Base-by-base conservation (phyloP, 2,797 vertebrate genomes). In the Schizopygopsis pylzovi region DNA sequence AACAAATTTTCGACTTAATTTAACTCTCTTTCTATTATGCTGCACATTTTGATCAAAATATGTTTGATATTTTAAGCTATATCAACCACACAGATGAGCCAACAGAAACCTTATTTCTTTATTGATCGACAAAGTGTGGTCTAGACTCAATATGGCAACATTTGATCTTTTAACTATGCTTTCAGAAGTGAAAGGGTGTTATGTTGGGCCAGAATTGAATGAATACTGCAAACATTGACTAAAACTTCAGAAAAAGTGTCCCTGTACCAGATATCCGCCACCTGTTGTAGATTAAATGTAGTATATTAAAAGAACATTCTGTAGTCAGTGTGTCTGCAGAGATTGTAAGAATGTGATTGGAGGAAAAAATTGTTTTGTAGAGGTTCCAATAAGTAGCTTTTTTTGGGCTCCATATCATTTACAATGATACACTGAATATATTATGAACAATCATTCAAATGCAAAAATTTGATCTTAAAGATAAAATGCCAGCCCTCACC, bases 111-210 rank as follows among this genome's bases (percentile, higher is more conserved):
- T 49, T 49, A 39, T 83, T 76, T 76, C 49, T 83, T 76, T 76
- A 83, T 67, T 25, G 82, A 83, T 83, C 18, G 22, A 63, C 28
- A 20, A 63, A 39, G 71, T 75, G 56, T 75, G 12, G 41, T 76
- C 56, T n/a, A 39, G 22, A 20, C 59, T 76, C 28, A 52, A 41
- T 83, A 37, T 28, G 41, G 47, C 11, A 68, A 39, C 52, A 59
- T 67, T 75, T 67, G 25, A 33, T 33, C 6, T 70, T 85, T 82
- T 52, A 28, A 59, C 65, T 45, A 54, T 79, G n/a, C 45, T 43
- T 56, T 70, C 10, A 63, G 54, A 71, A 86, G 81, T 61, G 41
- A 81, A 86, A 81, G 45, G 52, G 33, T 56, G 20, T 49, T 78
- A 22, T 81, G 61, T 79, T 22, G 6, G 10, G 12, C 41, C 33